A percentile compares a stretch with the other conserved stretches of the same genome.
These are phyloP conservation scores for Lutraria rhynchaena DNA, from an alignment of 1,140 invertebrate genomes.

Conservation along the genomic window DNA sequence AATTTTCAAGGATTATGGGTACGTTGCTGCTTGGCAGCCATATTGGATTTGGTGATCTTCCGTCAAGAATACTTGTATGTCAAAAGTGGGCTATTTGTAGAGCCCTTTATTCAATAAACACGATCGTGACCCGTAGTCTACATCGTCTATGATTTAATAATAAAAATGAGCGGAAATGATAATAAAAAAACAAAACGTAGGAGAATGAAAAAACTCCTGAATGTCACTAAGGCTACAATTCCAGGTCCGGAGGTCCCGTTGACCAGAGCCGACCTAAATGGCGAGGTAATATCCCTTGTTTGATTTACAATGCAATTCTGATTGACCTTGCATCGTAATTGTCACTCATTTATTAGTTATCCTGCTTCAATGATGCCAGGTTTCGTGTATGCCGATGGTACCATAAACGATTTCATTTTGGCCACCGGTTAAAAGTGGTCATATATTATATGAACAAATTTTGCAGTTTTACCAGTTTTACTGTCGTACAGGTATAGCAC, in stretches of 20 bases:
- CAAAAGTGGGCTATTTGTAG: constrained; percentile 2
- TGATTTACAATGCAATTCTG: too few species aligned
- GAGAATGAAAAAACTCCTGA: constrained; percentile 59
- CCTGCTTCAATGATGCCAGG: too few species aligned
- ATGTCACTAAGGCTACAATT: constrained; percentile 56
- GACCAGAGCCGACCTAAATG: constrained; percentile 33
- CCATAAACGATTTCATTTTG: too few species aligned
- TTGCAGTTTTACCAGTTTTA: too few species aligned
- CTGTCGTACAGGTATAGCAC: too few species aligned
- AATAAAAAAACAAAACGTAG: constrained; percentile 66
- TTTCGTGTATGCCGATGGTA: too few species aligned
- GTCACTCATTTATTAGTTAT: too few species aligned
- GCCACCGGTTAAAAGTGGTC: too few species aligned
- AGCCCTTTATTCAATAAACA: constrained; percentile 13
- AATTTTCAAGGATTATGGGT: constrained; percentile 8
- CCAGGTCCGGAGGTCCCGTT: constrained; percentile 17
- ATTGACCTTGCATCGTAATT: too few species aligned
- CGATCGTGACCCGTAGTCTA: background rate
- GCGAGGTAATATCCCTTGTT: constrained; percentile 34
- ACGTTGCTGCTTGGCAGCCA: constrained; percentile 45
- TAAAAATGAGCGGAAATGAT: constrained; percentile 65
- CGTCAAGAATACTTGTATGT: background rate
- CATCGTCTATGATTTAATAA: background rate
- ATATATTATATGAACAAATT: too few species aligned
- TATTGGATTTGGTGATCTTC: constrained; percentile 46